Evolutionary conservation across 2,797 vertebrate genomes (phyloP).

Genomic region (Cirrhinus molitorella): DNA sequence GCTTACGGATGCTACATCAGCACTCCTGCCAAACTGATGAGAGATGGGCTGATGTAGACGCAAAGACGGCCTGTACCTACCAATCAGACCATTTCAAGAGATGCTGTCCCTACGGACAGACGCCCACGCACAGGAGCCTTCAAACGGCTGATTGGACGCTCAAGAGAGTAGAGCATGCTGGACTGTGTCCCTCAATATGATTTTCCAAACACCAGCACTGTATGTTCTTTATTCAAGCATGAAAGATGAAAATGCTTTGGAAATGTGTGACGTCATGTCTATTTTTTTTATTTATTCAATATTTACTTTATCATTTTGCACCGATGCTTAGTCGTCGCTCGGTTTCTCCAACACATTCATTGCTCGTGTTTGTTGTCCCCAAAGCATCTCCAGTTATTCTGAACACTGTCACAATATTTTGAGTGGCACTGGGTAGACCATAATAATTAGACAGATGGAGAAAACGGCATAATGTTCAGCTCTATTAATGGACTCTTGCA

Average conservation of each 20-base stretch:
- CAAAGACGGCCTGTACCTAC: constrained; percentile 42
- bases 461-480: neutral
- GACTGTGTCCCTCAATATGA: constrained; percentile 6
- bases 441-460: constrained; percentile 14
- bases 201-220: neutral
- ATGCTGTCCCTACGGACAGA: constrained; percentile 29
- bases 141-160: constrained; percentile 4
- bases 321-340: neutral
- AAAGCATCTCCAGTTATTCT: neutral
- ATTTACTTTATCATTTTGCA: neutral
- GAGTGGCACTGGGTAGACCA: neutral
- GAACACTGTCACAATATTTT: constrained; percentile 18
- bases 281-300: constrained; percentile 8
- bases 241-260: neutral
- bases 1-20: constrained; percentile 52
- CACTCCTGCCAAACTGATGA: constrained; percentile 56
- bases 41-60: constrained; percentile 59
- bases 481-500: constrained; percentile 1
- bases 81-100: constrained; percentile 52
- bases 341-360: neutral
- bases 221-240: constrained; percentile 24
- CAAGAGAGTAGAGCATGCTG: neutral
- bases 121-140: constrained; percentile 8
- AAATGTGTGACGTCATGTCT: neutral
- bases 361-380: constrained; percentile 1